phyloP scores from a whole-genome alignment of 2,888 invertebrate species.

The Ectobius pallidus region DNA sequence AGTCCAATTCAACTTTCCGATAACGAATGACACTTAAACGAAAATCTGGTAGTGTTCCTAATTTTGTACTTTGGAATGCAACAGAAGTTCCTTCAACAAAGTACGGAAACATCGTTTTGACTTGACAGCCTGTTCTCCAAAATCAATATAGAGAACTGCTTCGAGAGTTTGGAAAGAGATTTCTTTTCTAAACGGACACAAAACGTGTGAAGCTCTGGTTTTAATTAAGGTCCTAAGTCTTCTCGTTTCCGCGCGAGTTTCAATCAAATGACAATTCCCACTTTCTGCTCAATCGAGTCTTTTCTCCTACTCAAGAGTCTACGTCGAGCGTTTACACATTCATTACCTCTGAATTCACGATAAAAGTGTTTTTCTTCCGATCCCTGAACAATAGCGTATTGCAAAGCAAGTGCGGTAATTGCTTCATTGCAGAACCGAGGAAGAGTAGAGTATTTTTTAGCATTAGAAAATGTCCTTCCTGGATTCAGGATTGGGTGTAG shows the following conservation, averaged over 20 bases:
- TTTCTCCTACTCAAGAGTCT: neutral
- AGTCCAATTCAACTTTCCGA: neutral
- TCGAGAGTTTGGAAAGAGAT: conserved; percentile 7
- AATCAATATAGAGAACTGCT: neutral
- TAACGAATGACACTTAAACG: neutral
- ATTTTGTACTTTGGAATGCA: conserved; percentile 20
- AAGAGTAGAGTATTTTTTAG: no score
- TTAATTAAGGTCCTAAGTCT: conserved; percentile 28
- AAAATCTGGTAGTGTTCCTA: neutral
- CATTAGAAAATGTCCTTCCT: no score
- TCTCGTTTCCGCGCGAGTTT: conserved; percentile 25
- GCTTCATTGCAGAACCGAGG: no score
- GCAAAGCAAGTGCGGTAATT: no score
- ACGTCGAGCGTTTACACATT: no score
- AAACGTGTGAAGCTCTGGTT: conserved; percentile 22
- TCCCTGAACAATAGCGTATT: no score
- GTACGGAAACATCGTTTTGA: neutral
- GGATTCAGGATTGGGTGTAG: no score
- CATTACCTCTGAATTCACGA: no score
- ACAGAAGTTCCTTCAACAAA: neutral
- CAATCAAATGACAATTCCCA: conserved; percentile 33
- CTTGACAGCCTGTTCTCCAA: conserved; percentile 5
- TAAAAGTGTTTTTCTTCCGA: no score
- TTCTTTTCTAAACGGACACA: neutral
- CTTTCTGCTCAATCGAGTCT: neutral